A percentile compares a stretch with the other conserved stretches of the same genome.
Conservation (phyloP, 2,888 invertebrate species). For the Clusia tigrina region DNA sequence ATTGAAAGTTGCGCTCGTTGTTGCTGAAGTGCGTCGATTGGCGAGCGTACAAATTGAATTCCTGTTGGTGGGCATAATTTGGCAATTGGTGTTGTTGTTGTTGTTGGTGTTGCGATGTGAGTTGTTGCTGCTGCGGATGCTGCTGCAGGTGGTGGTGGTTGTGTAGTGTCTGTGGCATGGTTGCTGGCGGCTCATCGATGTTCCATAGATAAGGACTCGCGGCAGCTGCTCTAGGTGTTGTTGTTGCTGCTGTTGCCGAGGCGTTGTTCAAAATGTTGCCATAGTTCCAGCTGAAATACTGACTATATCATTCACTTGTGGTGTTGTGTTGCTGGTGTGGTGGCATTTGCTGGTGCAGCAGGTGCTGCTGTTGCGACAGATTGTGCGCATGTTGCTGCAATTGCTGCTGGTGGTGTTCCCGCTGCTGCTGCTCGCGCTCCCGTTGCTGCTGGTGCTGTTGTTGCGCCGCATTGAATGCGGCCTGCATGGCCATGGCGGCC, state of each 20-base stretch:
- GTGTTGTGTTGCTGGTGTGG: conserved; percentile 60
- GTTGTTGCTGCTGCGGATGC: conserved; percentile 36
- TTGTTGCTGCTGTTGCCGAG: conserved; percentile 20
- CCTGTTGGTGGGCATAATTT: conserved; percentile 37
- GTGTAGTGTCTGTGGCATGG: conserved; percentile 28
- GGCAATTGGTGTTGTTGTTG: conserved; percentile 35
- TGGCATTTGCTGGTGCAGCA: conserved; percentile 56
- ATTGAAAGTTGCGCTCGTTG: background rate
- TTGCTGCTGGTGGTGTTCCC: conserved; percentile 45
- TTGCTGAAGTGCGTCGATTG: background rate
- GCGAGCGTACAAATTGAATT: conserved; percentile 49
- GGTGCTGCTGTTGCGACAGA: conserved; percentile 44
- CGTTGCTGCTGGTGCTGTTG: conserved; percentile 54
- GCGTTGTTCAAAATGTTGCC: conserved; percentile 44
- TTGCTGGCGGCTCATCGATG: conserved; percentile 45
- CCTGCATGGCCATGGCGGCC: conserved; percentile 64
- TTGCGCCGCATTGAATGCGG: conserved; percentile 58
- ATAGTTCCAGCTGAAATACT: conserved; percentile 63
- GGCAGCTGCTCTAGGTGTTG: conserved; percentile 37
- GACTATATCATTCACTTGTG: conserved; percentile 63
- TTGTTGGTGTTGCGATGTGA: conserved; percentile 27
- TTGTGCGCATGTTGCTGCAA: conserved; percentile 48
- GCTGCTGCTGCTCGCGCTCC: conserved; percentile 47
- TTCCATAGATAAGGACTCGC: conserved; percentile 53
- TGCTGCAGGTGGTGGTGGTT: conserved; percentile 24